These are phyloP conservation scores for Upupa epops DNA, from an alignment of 2,113 vertebrate genomes.

Conservation along the genomic window DNA sequence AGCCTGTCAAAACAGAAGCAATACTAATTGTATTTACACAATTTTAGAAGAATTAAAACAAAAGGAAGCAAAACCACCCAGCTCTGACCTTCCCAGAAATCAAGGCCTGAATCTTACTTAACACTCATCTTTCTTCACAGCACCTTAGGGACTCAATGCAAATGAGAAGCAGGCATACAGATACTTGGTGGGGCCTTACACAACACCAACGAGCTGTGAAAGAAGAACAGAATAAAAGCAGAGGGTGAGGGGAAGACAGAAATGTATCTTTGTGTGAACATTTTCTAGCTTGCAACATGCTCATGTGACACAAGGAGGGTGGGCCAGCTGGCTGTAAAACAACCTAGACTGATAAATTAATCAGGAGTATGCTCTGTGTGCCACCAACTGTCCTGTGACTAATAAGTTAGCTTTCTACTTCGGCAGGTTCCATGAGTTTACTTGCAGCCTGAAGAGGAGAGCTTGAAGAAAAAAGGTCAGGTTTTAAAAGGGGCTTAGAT, in stretches of 20 bases:
- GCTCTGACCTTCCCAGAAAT: neutral
- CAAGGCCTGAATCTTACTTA: neutral
- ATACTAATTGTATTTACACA: neutral
- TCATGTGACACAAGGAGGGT: neutral
- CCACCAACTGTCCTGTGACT: constrained; percentile 20
- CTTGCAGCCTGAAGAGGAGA: neutral
- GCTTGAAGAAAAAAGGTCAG: neutral
- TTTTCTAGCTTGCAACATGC: neutral
- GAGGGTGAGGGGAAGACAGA: neutral
- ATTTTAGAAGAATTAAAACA: neutral
- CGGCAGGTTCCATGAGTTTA: neutral
- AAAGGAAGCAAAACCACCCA: neutral
- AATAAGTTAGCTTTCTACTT: neutral
- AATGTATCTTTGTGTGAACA: neutral
- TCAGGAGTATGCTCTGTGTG: constrained; percentile 5
- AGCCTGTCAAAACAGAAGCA: neutral
- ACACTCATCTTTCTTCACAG: neutral
- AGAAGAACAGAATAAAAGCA: neutral
- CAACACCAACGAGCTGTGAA: neutral
- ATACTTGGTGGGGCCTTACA: neutral
- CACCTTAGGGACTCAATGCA: neutral
- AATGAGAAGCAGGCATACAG: neutral
- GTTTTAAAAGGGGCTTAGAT: neutral
- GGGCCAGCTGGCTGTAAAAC: neutral
- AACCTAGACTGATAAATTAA: neutral